phyloP scores from a whole-genome alignment of 2,888 invertebrate genomes.

The Anorthoa munda region DNA sequence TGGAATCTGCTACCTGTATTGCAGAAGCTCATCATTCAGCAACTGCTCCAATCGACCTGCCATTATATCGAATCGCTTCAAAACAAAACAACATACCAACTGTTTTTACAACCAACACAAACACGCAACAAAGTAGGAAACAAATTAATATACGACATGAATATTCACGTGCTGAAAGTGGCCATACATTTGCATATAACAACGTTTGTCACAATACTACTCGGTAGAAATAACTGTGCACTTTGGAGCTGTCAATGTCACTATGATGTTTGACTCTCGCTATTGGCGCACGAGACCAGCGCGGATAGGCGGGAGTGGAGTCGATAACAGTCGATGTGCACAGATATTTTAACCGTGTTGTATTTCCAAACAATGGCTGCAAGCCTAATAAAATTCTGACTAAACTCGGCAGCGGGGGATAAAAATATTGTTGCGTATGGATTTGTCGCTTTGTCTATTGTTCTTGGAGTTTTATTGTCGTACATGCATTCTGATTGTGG shows the following conservation, averaged over 20 bases:
- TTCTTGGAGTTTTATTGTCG: conserved; percentile 3
- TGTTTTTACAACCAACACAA: conserved; percentile 3
- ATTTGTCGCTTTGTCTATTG: conserved; percentile 20
- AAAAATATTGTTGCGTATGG: conserved; percentile 2
- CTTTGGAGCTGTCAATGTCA: too few relatives aligned
- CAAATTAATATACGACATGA: conserved; percentile 67
- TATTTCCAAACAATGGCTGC: conserved; percentile 62
- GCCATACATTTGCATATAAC: conserved; percentile 69
- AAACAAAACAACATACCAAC: conserved; percentile 24
- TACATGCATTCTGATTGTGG: neutral
- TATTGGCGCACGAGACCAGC: too few relatives aligned
- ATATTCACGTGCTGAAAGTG: conserved; percentile 63
- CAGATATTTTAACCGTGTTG: too few relatives aligned
- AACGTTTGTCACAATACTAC: conserved; percentile 62
- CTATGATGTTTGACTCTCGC: too few relatives aligned
- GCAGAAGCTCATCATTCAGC: neutral
- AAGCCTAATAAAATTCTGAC: conserved; percentile 30
- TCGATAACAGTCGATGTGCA: too few relatives aligned
- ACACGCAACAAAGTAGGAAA: conserved; percentile 32
- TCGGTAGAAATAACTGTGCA: too few relatives aligned
- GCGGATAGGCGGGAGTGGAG: too few relatives aligned
- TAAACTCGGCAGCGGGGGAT: neutral
- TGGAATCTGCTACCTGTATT: neutral
- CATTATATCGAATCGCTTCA: neutral
- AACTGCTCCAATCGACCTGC: neutral